Base-by-base conservation (phyloP, 2,797 vertebrate genomes). In the Forpus xanthops region DNA sequence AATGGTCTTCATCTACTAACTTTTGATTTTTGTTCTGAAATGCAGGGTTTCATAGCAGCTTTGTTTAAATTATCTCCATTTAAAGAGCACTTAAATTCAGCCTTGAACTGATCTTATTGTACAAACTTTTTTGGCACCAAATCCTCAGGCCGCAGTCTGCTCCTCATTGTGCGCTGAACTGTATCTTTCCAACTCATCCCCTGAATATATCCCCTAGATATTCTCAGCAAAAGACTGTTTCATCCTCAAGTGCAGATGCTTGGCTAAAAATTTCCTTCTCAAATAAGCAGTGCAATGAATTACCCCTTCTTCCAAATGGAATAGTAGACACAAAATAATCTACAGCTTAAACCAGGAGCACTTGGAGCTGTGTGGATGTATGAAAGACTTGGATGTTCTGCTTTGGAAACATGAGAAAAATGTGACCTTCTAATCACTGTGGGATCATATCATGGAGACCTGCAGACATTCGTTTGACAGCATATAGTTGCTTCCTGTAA, bases 21-120 rank as follows among this genome's bases (percentile, higher is more conserved):
- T 64, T 79, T 19, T 49, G 53, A 37, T 56, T 81, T 62, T 79
- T 93, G 33, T 31, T 71, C 53, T 66, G 62, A 91, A 90, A 85
- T 10, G 18, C 15, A 41, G 47, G 53, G 12, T 64, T 80, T 94
- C 65, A 58, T 8, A 87, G 67, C 58, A 90, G 68, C 84, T 93
- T 89, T 87, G 78, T 91, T 93, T 85, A 87, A 95, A 89, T 52
- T 65, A 75, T 70, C 74, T 58, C 47, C 70, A 33, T 67, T 85
- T 28, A 67, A 92, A 87, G n/a, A 95, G 58, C 74, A 70, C 85
- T 93, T 85, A 71, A 85, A 89, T 49, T 79, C 84, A 77, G 76
- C 93, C 93, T 90, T 85, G 47, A 53, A 16, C 55, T 89, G 90
- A 92, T 93, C 94, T 92, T 87, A 44, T 61, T 83, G 79, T 42